These are phyloP conservation scores for Microctenopoma steveboyesi DNA, from an alignment of 2,797 vertebrate genomes.

Conservation along the genomic window DNA sequence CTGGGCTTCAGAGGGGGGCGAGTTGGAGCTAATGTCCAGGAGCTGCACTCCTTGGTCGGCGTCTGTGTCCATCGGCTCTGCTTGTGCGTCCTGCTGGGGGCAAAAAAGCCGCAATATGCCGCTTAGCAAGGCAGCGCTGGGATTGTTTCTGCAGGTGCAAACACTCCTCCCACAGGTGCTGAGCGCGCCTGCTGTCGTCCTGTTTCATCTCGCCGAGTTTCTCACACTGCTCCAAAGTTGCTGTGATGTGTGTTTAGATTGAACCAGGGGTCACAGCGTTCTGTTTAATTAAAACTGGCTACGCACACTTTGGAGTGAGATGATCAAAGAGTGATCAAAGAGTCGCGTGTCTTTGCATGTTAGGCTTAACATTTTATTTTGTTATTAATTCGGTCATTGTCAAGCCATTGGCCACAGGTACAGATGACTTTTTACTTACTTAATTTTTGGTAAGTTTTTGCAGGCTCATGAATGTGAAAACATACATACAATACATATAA, in stretches of 20 bases:
- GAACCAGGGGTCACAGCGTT: conserved; percentile 46
- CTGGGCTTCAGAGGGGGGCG: conserved; percentile 25
- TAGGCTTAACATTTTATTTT: too few species aligned
- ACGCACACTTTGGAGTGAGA: conserved; percentile 5
- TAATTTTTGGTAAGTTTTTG: too few species aligned
- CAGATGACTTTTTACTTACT: too few species aligned
- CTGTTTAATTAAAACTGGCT: conserved; percentile 2
- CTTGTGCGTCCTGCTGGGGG: conserved; percentile 17
- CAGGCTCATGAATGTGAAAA: too few species aligned
- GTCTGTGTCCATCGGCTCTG: conserved; percentile 51
- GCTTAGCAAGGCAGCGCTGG: not conserved
- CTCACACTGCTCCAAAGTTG: conserved; percentile 22
- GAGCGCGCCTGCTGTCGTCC: not conserved
- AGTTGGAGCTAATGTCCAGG: conserved; percentile 53
- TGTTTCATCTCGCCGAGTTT: conserved; percentile 63
- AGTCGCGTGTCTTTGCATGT: too few species aligned
- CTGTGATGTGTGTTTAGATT: conserved; percentile 33
- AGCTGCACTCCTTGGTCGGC: conserved; percentile 23
- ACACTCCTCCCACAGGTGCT: conserved; percentile 67
- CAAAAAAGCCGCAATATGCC: conserved; percentile 1
- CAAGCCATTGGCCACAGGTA: too few species aligned
- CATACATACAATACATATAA: too few species aligned
- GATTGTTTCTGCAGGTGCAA: conserved; percentile 60
- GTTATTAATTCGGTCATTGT: too few species aligned
- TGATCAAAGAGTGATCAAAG: conserved; percentile 37